Base-by-base conservation (phyloP, 2,797 vertebrate species). In the Atherinosoma microstoma region DNA sequence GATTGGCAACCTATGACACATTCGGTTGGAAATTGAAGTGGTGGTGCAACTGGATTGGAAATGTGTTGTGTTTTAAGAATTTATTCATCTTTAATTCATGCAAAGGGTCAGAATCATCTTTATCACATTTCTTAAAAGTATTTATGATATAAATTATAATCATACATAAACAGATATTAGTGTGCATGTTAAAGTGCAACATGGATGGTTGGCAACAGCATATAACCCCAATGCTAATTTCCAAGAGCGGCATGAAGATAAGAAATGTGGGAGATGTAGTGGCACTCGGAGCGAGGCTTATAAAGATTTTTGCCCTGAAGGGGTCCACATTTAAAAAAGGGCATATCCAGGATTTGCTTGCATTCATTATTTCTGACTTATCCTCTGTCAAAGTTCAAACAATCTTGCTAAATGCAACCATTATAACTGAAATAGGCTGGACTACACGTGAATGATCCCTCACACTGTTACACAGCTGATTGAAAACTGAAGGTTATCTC, bases 311-410 rank as follows among this genome's bases (percentile, higher is more conserved):
- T 82, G 64, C 76, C 79, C 78, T 15, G n/a, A 74, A 81, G 80
- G 63, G 75, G 70, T 76, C 67, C 58, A 56, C 72, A 75, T 90
- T 87, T 85, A 69, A 90, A 88, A 72, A 66, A 62, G 86, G 74
- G 22, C 38, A 2, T 61, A 84, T 79, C 73, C 49, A 6, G 16
- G 72, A 74, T 87, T 84, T 76, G 63, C 73, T 74, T 30, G 2
- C 70, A 85, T 87, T 71, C 77, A 88, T 90, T 84, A 84, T 90
- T 88, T 79, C 72, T 85, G 45, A 22, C 53, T 20, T 49, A 51
- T 85, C 40, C 47, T 70, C 60, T 32, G 34, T 42, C 16, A 22
- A 4, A 32, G 27, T 67, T 74, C 35, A 54, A 34, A 62, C 65
- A 34, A 59, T 56, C 59, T 67, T 56, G 5, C 49, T 49, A 36